These are phyloP conservation scores for Anguilla japonica DNA, from an alignment of 2,113 vertebrate genomes.

Conservation along the genomic window DNA sequence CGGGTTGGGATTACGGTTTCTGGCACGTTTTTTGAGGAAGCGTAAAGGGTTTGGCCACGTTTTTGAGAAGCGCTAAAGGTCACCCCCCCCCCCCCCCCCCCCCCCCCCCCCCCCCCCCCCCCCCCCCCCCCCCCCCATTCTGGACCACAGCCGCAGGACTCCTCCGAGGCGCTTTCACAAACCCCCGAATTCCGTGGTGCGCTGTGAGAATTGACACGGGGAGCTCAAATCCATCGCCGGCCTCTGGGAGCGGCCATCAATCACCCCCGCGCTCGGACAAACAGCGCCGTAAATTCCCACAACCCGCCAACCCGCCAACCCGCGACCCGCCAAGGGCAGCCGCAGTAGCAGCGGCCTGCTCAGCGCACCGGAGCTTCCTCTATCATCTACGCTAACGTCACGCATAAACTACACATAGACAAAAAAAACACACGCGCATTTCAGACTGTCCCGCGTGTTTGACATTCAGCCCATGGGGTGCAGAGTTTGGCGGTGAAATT, in stretches of 20 bases:
- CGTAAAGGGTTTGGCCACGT: neutral
- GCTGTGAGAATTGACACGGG: constrained; percentile 60
- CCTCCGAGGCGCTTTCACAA: constrained; percentile 10
- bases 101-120: neutral
- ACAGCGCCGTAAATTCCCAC: constrained; percentile 36
- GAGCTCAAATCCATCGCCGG: constrained; percentile 38
- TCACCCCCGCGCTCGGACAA: constrained; percentile 36
- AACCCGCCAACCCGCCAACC: too few relatives aligned
- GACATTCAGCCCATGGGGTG: neutral
- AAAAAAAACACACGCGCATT: neutral
- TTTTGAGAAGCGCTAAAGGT: neutral
- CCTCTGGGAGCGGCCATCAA: constrained; percentile 31
- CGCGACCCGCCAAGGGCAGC: too few relatives aligned
- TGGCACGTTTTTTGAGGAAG: too few relatives aligned
- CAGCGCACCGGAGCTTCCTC: neutral
- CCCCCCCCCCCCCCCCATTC: neutral
- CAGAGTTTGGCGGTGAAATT: neutral
- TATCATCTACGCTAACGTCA: neutral
- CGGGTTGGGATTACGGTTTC: neutral
- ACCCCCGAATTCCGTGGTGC: constrained; percentile 53
- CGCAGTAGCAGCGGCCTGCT: neutral
- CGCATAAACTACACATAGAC: neutral
- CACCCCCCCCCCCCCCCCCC: neutral
- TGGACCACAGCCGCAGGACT: neutral
- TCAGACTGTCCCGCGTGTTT: neutral